Evolutionary conservation across 2,888 invertebrate species (phyloP).

Genomic region (Ophioninae sp.): DNA sequence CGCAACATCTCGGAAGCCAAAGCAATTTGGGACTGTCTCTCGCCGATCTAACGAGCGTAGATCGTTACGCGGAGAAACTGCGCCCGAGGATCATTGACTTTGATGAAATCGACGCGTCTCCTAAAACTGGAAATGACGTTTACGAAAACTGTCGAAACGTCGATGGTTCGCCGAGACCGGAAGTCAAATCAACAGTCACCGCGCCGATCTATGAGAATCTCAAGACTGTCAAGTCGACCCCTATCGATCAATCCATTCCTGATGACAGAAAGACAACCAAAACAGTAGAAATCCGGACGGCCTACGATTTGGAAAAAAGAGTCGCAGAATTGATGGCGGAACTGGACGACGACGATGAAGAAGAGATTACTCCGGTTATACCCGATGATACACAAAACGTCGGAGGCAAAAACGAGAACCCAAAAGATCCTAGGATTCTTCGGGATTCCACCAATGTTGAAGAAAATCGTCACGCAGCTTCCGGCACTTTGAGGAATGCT

Average conservation of each 20-base stretch:
- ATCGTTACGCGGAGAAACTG: constrained; percentile 73
- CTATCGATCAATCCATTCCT: constrained; percentile 19
- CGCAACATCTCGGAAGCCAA: constrained; percentile 68
- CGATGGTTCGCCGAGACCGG: constrained; percentile 66
- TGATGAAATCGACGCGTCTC: constrained; percentile 75
- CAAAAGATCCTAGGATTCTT: constrained; percentile 42
- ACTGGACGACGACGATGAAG: constrained; percentile 77
- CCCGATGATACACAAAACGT: constrained; percentile 56
- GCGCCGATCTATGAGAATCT: constrained; percentile 72
- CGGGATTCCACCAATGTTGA: constrained; percentile 53
- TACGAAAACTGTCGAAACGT: constrained; percentile 76
- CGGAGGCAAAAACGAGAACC: constrained; percentile 57
- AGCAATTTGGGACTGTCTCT: constrained; percentile 75
- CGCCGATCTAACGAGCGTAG: constrained; percentile 77
- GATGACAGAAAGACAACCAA: constrained; percentile 65
- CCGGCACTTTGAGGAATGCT: constrained; percentile 62
- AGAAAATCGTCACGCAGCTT: constrained; percentile 48
- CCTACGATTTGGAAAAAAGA: constrained; percentile 74
- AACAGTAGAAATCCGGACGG: constrained; percentile 73
- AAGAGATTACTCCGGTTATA: constrained; percentile 69
- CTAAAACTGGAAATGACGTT: constrained; percentile 71
- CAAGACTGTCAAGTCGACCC: constrained; percentile 45
- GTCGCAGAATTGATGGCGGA: constrained; percentile 76
- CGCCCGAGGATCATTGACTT: constrained; percentile 63
- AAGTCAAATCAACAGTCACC: neutral